A percentile compares a stretch with the other conserved stretches of the same genome.
These are phyloP conservation scores for Leptoclinus maculatus DNA, from an alignment of 2,797 vertebrate species.

Conservation along the genomic window DNA sequence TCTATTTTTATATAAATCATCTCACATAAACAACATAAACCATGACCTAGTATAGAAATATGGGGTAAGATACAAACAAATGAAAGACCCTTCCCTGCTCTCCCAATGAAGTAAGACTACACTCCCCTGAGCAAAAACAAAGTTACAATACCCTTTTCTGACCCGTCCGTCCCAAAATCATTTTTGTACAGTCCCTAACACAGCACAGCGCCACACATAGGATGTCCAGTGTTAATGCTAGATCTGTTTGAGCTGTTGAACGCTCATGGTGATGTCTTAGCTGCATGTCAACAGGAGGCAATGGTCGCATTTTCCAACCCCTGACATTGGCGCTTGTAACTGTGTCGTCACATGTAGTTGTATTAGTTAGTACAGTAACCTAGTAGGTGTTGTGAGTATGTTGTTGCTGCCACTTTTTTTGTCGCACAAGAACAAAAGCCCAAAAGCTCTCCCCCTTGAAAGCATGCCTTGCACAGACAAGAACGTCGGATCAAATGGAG, in stretches of 20 bases:
- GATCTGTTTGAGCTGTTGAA: conserved; percentile 45
- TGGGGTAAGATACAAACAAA: not conserved
- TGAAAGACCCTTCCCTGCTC: not conserved
- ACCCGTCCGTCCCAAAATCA: not conserved
- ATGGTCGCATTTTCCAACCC: conserved; percentile 61
- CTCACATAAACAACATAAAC: not conserved
- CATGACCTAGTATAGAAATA: not conserved
- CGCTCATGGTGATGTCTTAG: conserved; percentile 69
- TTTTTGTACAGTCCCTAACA: conserved; percentile 49
- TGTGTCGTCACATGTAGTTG: conserved; percentile 78
- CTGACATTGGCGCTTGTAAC: conserved; percentile 75
- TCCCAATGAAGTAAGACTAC: not conserved
- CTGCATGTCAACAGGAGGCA: conserved; percentile 81
- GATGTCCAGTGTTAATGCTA: conserved; percentile 63
- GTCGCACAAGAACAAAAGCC: conserved; percentile 51
- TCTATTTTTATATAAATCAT: not conserved
- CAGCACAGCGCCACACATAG: conserved; percentile 47
- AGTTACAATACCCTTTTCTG: not conserved
- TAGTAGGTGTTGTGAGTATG: conserved; percentile 76
- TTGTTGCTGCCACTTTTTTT: conserved; percentile 62
- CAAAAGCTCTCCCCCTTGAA: conserved; percentile 44
- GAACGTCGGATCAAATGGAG: conserved; percentile 75
- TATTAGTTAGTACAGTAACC: conserved; percentile 73
- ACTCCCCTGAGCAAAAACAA: not conserved
- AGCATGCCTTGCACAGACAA: conserved; percentile 78